These are phyloP conservation scores for Oopsacas minuta DNA, from an alignment of 37 sponge, comb jelly and placozoan genomes.

Conservation along the genomic window DNA sequence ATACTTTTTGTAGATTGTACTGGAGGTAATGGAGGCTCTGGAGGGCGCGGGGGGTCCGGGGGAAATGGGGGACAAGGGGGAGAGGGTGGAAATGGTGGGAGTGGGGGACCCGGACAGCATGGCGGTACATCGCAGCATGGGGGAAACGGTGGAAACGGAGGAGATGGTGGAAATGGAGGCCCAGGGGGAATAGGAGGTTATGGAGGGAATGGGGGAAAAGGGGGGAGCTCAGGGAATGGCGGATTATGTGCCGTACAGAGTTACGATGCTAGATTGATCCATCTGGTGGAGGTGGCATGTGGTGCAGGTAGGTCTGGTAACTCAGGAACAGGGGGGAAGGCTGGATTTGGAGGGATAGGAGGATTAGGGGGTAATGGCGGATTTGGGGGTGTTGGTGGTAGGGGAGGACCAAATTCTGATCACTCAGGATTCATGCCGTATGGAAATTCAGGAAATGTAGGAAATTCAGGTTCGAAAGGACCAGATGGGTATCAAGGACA, in stretches of 20 bases:
- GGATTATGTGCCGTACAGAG: slow-evolving; percentile 20
- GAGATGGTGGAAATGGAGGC: slow-evolving; percentile 58
- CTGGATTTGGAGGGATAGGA: slow-evolving; percentile 22
- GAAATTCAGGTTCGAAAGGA: slow-evolving; percentile 41
- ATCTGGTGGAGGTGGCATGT: slow-evolving; percentile 21
- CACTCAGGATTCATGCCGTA: neutral
- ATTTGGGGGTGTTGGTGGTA: slow-evolving; percentile 22
- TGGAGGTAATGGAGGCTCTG: slow-evolving; percentile 65
- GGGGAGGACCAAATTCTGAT: slow-evolving; percentile 22
- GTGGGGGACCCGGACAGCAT: slow-evolving; percentile 26
- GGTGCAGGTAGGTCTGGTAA: slow-evolving; percentile 19
- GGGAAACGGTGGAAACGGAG: slow-evolving; percentile 59
- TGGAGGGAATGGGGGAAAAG: slow-evolving; percentile 20
- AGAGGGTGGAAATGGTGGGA: slow-evolving; percentile 41
- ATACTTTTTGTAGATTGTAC: slow-evolving; percentile 43
- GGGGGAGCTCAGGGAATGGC: neutral
- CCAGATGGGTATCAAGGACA: slow-evolving; percentile 39
- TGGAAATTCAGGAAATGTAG: slow-evolving; percentile 32
- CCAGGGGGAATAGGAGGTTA: slow-evolving; percentile 20
- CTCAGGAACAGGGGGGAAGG: slow-evolving; percentile 23
- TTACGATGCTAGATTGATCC: slow-evolving; percentile 14
- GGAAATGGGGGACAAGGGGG: slow-evolving; percentile 54
- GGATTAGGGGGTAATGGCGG: slow-evolving; percentile 23
- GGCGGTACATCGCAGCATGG: slow-evolving; percentile 39
- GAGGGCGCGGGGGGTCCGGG: slow-evolving; percentile 59